phyloP scores from a whole-genome alignment of 1,140 invertebrate species.

The Drosophila grimshawi region DNA sequence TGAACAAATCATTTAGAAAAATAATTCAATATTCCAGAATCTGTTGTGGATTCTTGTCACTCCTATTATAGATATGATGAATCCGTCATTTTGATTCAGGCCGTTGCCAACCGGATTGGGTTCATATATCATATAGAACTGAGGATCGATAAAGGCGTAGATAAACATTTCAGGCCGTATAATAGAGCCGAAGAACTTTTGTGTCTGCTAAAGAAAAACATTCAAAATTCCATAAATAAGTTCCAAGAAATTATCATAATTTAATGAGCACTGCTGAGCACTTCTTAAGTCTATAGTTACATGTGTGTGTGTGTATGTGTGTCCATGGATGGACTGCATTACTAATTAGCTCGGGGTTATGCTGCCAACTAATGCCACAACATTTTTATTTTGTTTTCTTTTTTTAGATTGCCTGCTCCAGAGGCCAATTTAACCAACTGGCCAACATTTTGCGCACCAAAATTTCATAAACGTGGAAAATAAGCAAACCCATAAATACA shows the following conservation, averaged over 20 bases:
- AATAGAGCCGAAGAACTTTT: too few relatives aligned
- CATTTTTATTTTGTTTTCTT: not conserved
- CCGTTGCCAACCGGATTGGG: too few relatives aligned
- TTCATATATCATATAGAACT: too few relatives aligned
- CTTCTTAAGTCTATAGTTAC: constrained; percentile 9
- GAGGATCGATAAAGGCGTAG: too few relatives aligned
- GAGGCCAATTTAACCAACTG: constrained; percentile 45
- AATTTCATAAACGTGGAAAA: constrained; percentile 49
- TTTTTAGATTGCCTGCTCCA: constrained; percentile 8
- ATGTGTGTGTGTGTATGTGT: not conserved
- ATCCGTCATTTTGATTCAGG: too few relatives aligned
- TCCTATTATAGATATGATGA: too few relatives aligned
- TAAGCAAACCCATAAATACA: constrained; percentile 3
- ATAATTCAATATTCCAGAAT: too few relatives aligned
- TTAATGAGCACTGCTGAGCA: constrained; percentile 8
- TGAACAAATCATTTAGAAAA: too few relatives aligned
- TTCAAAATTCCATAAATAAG: not conserved
- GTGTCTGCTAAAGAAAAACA: not conserved
- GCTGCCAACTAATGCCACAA: not conserved
- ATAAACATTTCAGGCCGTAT: too few relatives aligned
- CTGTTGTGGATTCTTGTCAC: too few relatives aligned
- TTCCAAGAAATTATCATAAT: not conserved
- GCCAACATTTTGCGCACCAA: constrained; percentile 47
- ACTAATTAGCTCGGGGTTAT: constrained; percentile 20
- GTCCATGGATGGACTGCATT: constrained; percentile 23